phyloP scores from a whole-genome alignment of 23 tunicate genomes.

The Corella eumyota region DNA sequence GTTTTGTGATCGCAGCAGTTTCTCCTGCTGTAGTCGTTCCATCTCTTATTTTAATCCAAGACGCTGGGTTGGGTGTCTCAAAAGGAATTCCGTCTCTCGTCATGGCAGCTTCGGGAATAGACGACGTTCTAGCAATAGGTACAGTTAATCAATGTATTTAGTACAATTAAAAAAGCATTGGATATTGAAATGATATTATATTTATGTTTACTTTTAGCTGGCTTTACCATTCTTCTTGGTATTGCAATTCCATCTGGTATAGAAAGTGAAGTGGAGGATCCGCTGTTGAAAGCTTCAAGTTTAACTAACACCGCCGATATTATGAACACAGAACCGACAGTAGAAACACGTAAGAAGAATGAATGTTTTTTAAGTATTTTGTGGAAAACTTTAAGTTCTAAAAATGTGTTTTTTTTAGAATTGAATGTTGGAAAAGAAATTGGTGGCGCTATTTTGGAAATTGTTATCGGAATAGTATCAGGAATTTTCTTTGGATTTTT shows the following conservation, averaged over 20 bases:
- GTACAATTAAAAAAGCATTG: too few relatives aligned
- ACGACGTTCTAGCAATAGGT: constrained; percentile 83
- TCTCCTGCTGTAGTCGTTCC: constrained; percentile 91
- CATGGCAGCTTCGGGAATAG: constrained; percentile 90
- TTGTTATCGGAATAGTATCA: constrained; percentile 39
- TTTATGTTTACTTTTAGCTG: too few relatives aligned
- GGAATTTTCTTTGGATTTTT: constrained; percentile 68
- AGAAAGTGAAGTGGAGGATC: constrained; percentile 8
- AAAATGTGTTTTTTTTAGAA: not conserved
- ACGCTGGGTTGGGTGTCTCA: constrained; percentile 29
- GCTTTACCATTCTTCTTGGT: constrained; percentile 73
- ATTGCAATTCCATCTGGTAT: constrained; percentile 43
- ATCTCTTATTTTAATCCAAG: constrained; percentile 47
- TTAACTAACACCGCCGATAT: not conserved
- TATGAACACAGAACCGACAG: not conserved
- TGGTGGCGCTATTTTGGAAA: constrained; percentile 43
- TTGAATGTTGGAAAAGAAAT: constrained; percentile 39
- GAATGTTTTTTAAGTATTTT: too few relatives aligned
- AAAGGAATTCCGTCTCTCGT: constrained; percentile 80
- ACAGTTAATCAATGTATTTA: too few relatives aligned
- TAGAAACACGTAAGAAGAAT: too few relatives aligned
- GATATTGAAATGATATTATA: too few relatives aligned
- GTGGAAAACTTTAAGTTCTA: too few relatives aligned
- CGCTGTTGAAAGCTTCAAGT: not conserved
- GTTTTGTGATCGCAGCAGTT: constrained; percentile 82